Evolutionary conservation across 1,140 invertebrate species (phyloP), one percentile per base, ranked within the genome.

Genomic region (Gyrodactylus salaris): DNA sequence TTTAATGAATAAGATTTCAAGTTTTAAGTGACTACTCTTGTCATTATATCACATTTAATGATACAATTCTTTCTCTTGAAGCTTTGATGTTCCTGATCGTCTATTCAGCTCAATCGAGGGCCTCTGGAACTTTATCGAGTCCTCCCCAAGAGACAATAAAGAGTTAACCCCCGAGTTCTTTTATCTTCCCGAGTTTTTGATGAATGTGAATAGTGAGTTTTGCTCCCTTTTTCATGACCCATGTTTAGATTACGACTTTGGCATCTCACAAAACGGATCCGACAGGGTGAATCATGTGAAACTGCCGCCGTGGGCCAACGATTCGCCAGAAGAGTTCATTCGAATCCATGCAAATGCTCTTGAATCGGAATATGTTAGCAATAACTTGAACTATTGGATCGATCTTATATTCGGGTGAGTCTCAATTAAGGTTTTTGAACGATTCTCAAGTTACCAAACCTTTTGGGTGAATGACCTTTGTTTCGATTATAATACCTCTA

Each of bases 131-230:
- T 89, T 96, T 77, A 98, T 98, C 79, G 98, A 98, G 93, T 92
- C 93, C 20, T 94, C 98, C 81, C 91, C 98, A 0, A 97, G 96
- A 34, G 72, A 73, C 23, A 73, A 73, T 69, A 73, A 73, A 78
- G 94, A 99, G 82, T 83, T 98, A 0, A 97, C 98, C 77, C 94
- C 94, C 20, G 94, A 98, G 82, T 98, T 99, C 80, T 99, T 97
- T 80, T 98, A 97, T 80, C 81, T 98, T 68, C 91, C 94, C 1
- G 93, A 98, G 79, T 95, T 95, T 81, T 82, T 97, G 20, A 79
- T 85, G 34, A 96, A 96, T 82, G 87, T 86, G 0, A 96, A 73
- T 54, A 71, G 96, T 82, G 87, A 89, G 77, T 98, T 96, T 83
- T 92, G 97, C 84, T 84, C 97, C 77, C 20, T 7, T 69, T 19